Base-by-base conservation (phyloP, 2,113 vertebrate species). In the Podilymbus podiceps region DNA sequence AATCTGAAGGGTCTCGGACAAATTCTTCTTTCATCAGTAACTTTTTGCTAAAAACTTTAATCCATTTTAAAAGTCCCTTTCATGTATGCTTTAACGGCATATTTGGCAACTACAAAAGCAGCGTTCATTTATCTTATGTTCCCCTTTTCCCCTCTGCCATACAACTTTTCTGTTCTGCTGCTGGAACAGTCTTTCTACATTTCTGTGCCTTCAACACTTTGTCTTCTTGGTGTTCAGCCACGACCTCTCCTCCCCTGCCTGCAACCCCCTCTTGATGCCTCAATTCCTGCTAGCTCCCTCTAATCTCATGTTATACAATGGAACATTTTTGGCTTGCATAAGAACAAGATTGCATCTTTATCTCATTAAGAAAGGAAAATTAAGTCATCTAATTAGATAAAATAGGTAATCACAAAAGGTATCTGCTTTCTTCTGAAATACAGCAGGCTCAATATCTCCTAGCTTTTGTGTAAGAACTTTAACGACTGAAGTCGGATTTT, bases 331-430 rank as follows among this genome's bases (percentile, higher is more conserved):
- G 73, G 93, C 87, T 92, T 87, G 28, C 33, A 44, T 68, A 93
- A 91, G 79, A 49, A 35, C 15, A 94, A 85, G 62, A 79, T 82
- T 78, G 44, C 84, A 82, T 94, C 91, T 95, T 78, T 88, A 59
- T 38, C 73, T 94, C 77, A 85, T 92, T 85, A 89, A 82, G 84
- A 91, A 86, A 86, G 23, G n/a, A 89, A 87, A 53, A 47, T 44
- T 60, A 87, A 85, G 33, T 75, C 3, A 83, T 60, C 47, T 75
- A 89, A 89, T 91, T 85, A 91, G 53, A 44, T 83, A 85, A 84
- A 22, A 9, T 11, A 59, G 9, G 35, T 30, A 78, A 75, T 78
- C 68, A 67, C 66, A 82, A 91, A 63, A 85, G 28, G 27, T 31
- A 66, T 50, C 28, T 59, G 6, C 5, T 53, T 72, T 73, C 44